Percentiles rank a stretch among this genome's conserved stretches.
phyloP scores from a whole-genome alignment of 92 coral and sea anemone genomes.

The Diadumene lineata region DNA sequence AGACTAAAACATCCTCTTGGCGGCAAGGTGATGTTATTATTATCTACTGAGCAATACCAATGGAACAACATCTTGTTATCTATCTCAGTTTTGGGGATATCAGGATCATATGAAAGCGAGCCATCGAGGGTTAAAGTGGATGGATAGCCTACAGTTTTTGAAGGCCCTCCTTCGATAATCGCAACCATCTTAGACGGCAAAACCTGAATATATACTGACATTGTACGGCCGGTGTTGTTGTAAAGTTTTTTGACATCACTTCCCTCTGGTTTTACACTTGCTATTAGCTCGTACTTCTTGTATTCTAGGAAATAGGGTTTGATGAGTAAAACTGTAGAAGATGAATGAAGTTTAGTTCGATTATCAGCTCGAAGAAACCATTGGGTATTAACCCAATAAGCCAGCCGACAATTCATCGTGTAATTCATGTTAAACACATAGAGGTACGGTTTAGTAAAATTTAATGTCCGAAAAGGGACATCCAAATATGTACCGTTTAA shows the following conservation, averaged over 20 bases:
- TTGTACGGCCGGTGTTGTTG: slow-evolving; percentile 19
- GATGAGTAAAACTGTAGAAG: not conserved
- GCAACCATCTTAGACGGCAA: slow-evolving; percentile 49
- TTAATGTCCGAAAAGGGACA: not conserved
- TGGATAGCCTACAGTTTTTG: slow-evolving; percentile 44
- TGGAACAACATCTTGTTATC: slow-evolving; percentile 32
- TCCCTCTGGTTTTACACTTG: slow-evolving; percentile 34
- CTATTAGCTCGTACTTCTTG: slow-evolving; percentile 39
- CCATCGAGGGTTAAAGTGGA: slow-evolving; percentile 54
- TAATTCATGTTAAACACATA: slow-evolving; percentile 6
- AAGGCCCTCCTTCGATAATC: slow-evolving; percentile 41
- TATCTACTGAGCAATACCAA: slow-evolving; percentile 56
- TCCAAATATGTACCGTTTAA: not conserved
- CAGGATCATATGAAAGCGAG: slow-evolving; percentile 63
- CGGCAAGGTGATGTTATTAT: not conserved
- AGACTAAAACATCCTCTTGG: slow-evolving; percentile 25
- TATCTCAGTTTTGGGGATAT: slow-evolving; percentile 11
- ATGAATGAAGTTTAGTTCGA: not conserved
- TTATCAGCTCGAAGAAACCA: slow-evolving; percentile 15
- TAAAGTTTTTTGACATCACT: slow-evolving; percentile 15
- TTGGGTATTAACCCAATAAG: not conserved
- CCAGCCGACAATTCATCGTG: slow-evolving; percentile 17
- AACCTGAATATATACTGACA: slow-evolving; percentile 32
- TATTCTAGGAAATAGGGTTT: slow-evolving; percentile 28
- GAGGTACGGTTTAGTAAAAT: slow-evolving; percentile 12